phyloP scores from a whole-genome alignment of 2,888 invertebrate species.

The Parnassius apollo region DNA sequence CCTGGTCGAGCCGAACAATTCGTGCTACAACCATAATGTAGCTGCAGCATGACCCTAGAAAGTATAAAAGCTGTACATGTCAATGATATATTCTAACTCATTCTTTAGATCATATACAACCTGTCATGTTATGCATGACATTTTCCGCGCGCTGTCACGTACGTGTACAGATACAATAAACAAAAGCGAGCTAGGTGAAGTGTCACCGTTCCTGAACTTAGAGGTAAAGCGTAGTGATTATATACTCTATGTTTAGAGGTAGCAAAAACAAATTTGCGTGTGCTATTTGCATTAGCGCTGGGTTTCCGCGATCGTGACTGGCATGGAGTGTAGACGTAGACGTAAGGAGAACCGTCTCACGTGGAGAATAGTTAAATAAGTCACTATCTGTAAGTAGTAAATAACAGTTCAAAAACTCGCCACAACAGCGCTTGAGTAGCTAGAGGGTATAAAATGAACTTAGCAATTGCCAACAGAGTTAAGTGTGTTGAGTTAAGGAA shows the following conservation, averaged over 20 bases:
- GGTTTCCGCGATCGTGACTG: constrained; percentile 12
- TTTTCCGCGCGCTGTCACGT: constrained; percentile 21
- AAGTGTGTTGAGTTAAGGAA: too few species aligned
- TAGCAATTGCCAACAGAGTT: too few species aligned
- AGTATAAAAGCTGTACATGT: background rate
- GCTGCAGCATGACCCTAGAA: too few species aligned
- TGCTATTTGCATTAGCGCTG: background rate
- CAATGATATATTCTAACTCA: constrained; percentile 9
- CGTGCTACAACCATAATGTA: too few species aligned
- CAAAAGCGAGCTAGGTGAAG: constrained; percentile 8
- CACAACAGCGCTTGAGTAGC: too few species aligned
- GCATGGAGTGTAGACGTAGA: too few species aligned
- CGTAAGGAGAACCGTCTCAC: too few species aligned
- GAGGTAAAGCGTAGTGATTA: background rate
- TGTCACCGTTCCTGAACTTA: constrained; percentile 8
- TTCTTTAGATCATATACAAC: constrained; percentile 9
- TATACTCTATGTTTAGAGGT: background rate
- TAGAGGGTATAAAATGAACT: too few species aligned
- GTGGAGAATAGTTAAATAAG: too few species aligned
- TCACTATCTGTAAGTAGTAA: too few species aligned
- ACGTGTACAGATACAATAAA: constrained; percentile 22
- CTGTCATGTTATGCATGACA: constrained; percentile 12
- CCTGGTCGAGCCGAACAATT: too few species aligned
- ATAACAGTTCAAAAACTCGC: too few species aligned
- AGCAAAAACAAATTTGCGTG: constrained; percentile 24